Conservation (phyloP, 2,888 invertebrate genomes). For the Acrobeloides nanus region DNA sequence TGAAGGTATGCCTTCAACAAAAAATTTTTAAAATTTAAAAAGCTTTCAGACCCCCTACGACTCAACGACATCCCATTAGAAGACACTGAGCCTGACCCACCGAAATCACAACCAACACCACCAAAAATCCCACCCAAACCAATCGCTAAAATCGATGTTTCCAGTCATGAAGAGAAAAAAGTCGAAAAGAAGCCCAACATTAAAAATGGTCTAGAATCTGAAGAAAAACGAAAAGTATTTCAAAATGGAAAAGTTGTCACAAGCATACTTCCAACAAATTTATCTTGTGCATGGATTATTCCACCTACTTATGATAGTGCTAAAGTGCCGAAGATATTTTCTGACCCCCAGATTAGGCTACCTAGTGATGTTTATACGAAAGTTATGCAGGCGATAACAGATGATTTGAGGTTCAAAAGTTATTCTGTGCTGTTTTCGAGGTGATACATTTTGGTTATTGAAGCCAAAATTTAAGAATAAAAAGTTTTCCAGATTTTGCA, state of each 20-base stretch:
- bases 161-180: not conserved
- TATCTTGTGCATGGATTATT: slow-evolving; percentile 46
- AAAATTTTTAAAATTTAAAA: not conserved
- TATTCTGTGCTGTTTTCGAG: no score
- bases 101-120: not conserved
- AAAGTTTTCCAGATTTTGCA: not conserved
- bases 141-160: slow-evolving; percentile 1
- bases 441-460: not conserved
- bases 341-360: slow-evolving; percentile 6
- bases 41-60: not conserved
- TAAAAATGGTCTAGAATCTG: not conserved
- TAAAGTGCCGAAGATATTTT: slow-evolving; percentile 44
- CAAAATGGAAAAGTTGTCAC: slow-evolving; percentile 46
- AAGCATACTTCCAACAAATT: slow-evolving; percentile 45
- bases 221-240: no score
- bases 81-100: no score
- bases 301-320: slow-evolving; percentile 47
- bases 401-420: slow-evolving; percentile 26
- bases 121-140: not conserved
- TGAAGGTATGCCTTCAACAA: no score
- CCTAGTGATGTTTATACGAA: slow-evolving; percentile 14
- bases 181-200: not conserved
- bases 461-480: not conserved
- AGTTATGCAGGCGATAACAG: slow-evolving; percentile 18
- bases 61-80: not conserved